Evolutionary conservation across 2,888 invertebrate species (phyloP), one percentile per base, ranked within the genome.

Genomic region (Oegoconia quadripuncta): DNA sequence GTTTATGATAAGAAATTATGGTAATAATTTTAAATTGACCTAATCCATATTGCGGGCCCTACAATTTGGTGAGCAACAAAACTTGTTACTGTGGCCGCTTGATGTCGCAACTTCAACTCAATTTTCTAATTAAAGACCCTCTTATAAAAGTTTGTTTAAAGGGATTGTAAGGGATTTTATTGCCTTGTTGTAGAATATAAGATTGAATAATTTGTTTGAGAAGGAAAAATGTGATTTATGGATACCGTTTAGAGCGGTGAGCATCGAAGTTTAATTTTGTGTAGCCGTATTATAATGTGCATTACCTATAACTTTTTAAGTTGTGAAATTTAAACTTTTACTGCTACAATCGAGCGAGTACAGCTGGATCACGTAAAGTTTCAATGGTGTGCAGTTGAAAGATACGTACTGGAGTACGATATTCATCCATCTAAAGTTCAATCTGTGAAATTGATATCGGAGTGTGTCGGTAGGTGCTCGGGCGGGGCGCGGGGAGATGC

Each of bases 1-100:
- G 72, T 77, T 76, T 69, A 59, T 63, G 67, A 71, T 74, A 74
- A 74, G 74, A 74, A 74, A 77, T 79, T 78, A 78, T 78, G 76
- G 71, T 74, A 78, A 79, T 79, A 59, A 74, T 76, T 79, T 76
- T 74, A 74, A 76, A 77, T 76, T 73, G 76, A 77, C 72, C 75
- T 72, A 72, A 78, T 77, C 79, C 75, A 74, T 74, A 74, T 72
- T 77, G 73, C 62, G 66, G 55, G 45, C 56, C 53, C 52, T 46
- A 58, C 35, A 69, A 65, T 68, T 70, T 55, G 50, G 48, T 49
- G 51, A 51, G 55, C 57, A 56, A 64, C 61, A 60, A 65, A 72
- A 73, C 65, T 76, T 73, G 67, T 69, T 62, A 61, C 52, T 50
- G 53, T 48, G 48, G 55, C 51, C 53, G 60, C 57, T 55, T 66